Evolutionary conservation across 1,140 invertebrate genomes (phyloP).

Genomic region (Drosophila persimilis): DNA sequence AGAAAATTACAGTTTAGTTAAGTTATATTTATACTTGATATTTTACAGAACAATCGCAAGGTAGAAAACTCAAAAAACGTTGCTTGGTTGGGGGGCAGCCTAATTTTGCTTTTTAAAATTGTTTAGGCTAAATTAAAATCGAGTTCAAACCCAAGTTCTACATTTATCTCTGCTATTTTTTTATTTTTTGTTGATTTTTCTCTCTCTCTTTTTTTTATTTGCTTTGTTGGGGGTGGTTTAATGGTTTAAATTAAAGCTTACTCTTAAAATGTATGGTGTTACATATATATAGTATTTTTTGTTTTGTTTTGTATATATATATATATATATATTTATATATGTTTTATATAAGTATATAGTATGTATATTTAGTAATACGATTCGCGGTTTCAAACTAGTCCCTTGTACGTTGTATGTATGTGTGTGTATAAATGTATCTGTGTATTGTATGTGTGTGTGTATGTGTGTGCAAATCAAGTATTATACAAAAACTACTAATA

Average conservation of each 20-base stretch:
- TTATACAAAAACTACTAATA: constrained; percentile 32
- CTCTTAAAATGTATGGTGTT: constrained; percentile 35
- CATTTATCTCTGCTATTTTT: constrained; percentile 7
- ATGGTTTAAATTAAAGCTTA: constrained; percentile 52
- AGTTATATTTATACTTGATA: constrained; percentile 60
- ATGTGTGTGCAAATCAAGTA: constrained; percentile 40
- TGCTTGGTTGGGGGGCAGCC: constrained; percentile 25
- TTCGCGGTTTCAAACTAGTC: constrained; percentile 81
- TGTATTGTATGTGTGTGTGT: constrained; percentile 23
- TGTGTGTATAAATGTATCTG: constrained; percentile 11
- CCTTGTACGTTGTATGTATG: constrained; percentile 72
- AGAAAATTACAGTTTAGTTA: constrained; percentile 66
- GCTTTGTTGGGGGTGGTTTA: constrained; percentile 9
- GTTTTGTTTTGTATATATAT: constrained; percentile 26
- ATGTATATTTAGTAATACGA: constrained; percentile 81
- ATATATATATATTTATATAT: constrained; percentile 49
- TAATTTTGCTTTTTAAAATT: constrained; percentile 55
- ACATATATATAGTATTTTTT: constrained; percentile 39
- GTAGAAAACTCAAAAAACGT: constrained; percentile 40
- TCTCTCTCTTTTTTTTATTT: constrained; percentile 5
- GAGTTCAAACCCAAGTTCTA: constrained; percentile 30
- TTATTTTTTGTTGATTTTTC: constrained; percentile 23
- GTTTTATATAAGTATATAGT: constrained; percentile 42
- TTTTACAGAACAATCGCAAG: constrained; percentile 67
- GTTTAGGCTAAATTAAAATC: constrained; percentile 54